A percentile compares a stretch with the other conserved stretches of the same genome.
Evolutionary conservation across 1,140 invertebrate species (phyloP).

Genomic region (Sycobia sp.): DNA sequence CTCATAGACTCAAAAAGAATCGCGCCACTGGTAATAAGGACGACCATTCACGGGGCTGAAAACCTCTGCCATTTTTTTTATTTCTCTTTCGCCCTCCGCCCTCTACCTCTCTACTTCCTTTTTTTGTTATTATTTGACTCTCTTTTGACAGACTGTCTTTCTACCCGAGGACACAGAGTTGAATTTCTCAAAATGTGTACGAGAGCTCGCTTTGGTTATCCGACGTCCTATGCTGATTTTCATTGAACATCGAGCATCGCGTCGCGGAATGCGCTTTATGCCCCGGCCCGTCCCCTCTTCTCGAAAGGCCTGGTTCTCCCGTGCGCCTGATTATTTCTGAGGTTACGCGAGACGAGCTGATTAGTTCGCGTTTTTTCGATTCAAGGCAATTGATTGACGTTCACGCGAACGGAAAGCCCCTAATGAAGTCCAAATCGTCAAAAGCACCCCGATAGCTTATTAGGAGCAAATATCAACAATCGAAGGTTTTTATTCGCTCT

Average conservation of each 20-base stretch:
- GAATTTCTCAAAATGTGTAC: background rate
- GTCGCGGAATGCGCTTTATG: no score
- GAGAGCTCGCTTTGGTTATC: background rate
- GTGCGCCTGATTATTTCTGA: background rate
- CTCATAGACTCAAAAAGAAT: slow-evolving; percentile 6
- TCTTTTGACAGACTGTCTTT: background rate
- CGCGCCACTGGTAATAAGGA: background rate
- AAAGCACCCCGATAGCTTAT: no score
- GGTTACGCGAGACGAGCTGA: background rate
- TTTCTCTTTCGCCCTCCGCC: no score
- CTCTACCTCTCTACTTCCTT: no score
- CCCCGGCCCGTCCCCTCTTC: no score
- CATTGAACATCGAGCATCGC: no score
- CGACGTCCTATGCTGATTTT: background rate
- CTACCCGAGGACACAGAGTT: background rate
- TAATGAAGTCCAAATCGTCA: no score
- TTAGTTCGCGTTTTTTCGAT: background rate
- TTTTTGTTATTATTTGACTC: slow-evolving; percentile 3
- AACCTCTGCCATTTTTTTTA: background rate
- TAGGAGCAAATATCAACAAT: no score
- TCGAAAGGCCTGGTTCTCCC: no score
- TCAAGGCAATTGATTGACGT: background rate
- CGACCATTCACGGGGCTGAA: background rate
- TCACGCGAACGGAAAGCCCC: no score
- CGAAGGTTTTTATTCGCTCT: no score